Percentiles rank a stretch among this genome's conserved stretches.
phyloP scores from a whole-genome alignment of 2,113 vertebrate species.

The Engystomops pustulosus region DNA sequence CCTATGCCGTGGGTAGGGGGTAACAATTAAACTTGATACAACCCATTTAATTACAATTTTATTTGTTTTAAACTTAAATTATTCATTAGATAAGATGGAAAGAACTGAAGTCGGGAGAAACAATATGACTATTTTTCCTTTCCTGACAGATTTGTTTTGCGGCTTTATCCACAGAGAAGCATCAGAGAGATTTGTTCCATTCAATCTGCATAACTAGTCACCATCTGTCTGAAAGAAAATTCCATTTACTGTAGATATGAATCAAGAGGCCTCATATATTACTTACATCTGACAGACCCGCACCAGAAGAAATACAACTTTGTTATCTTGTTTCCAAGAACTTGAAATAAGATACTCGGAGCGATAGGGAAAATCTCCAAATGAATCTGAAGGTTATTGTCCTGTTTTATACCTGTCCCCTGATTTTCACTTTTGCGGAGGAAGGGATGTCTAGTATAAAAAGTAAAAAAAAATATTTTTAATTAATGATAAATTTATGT shows the following conservation, averaged over 20 bases:
- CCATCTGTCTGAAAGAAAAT: conserved; percentile 39
- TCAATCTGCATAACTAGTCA: conserved; percentile 42
- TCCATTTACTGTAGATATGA: conserved; percentile 43
- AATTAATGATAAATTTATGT: too few species aligned
- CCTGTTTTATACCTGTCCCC: not conserved
- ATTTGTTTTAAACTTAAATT: not conserved
- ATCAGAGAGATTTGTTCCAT: conserved; percentile 28
- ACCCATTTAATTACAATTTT: not conserved
- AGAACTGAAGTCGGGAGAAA: not conserved
- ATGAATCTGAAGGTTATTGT: not conserved
- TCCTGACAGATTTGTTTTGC: not conserved
- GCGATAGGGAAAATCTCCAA: conserved; percentile 11
- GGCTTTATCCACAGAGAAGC: not conserved
- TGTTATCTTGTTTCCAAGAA: conserved; percentile 32
- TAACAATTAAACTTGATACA: too few species aligned
- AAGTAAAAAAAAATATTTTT: too few species aligned
- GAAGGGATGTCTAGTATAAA: not conserved
- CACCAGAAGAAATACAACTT: conserved; percentile 45
- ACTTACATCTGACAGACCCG: conserved; percentile 34
- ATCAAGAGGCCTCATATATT: conserved; percentile 30
- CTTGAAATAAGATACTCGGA: conserved; percentile 24
- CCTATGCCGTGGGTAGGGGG: too few species aligned
- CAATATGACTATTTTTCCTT: conserved; percentile 6
- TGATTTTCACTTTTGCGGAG: not conserved
- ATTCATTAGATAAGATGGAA: not conserved